A percentile compares a stretch with the other conserved stretches of the same genome.
phyloP scores from a whole-genome alignment of 1,140 invertebrate species.

The Contarinia nasturtii region DNA sequence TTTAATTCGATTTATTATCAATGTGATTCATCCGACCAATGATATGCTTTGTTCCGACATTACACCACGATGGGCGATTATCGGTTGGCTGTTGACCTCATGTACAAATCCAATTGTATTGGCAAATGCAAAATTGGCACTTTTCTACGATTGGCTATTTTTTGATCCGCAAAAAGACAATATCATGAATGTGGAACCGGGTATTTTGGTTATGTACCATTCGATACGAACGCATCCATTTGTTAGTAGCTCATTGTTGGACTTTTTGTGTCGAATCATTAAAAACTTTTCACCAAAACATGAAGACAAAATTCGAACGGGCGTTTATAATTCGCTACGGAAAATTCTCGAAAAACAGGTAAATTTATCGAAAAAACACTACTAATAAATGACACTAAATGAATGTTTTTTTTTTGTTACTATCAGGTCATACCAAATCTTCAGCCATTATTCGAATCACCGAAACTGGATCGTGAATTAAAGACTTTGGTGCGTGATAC shows the following conservation, averaged over 20 bases:
- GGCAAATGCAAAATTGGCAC: conserved; percentile 84
- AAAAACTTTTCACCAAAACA: conserved; percentile 77
- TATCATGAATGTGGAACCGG: conserved; percentile 99
- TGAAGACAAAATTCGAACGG: conserved; percentile 66
- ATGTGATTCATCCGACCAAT: conserved; percentile 94
- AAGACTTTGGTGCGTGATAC: conserved; percentile 69
- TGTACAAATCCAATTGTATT: conserved; percentile 87
- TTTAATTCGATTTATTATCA: conserved; percentile 92
- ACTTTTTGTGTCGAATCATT: conserved; percentile 92
- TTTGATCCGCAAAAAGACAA: conserved; percentile 91
- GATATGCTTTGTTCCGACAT: conserved; percentile 95
- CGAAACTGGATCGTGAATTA: conserved; percentile 78
- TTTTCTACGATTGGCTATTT: conserved; percentile 97
- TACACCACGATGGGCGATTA: conserved; percentile 94
- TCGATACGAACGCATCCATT: conserved; percentile 90
- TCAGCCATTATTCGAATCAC: conserved; percentile 80
- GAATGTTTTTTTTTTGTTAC: neutral
- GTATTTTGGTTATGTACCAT: conserved; percentile 94
- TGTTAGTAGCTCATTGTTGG: conserved; percentile 82
- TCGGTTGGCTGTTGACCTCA: conserved; percentile 92
- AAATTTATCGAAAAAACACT: neutral
- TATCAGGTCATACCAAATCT: conserved; percentile 55
- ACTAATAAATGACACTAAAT: neutral
- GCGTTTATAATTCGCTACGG: conserved; percentile 79
- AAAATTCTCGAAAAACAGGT: conserved; percentile 91